Evolutionary conservation across 2,113 vertebrate species (phyloP), one percentile per base, ranked within the genome.

Genomic region (Silurus glanis): DNA sequence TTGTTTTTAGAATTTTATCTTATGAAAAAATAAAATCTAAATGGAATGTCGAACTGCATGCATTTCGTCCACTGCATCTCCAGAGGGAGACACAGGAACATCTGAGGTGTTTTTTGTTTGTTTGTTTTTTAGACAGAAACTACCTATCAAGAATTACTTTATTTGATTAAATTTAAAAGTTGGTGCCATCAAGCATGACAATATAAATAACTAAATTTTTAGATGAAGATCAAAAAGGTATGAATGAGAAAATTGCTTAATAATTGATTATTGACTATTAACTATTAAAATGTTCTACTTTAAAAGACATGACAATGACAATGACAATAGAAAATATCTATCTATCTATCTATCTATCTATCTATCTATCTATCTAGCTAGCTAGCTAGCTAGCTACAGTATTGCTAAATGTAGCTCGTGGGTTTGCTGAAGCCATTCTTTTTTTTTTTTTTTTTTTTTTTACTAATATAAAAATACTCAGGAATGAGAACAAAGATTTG

Each of bases 51-150:
- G 21, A 80, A 12, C 9, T 53, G 25, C 21, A 79, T 74, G 55
- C 8, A 79, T 47, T 64, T 56, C n/a, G 59, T 62, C 37, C 64
- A 10, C 56, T 84, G 76, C 59, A 92, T 90, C 91, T 87, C 84
- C n/a, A 92, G 90, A 89, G 67, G 90, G 90, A 80, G 84, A 69
- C 86, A 82, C 72, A 88, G 14, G 49, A 64, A 87, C 74, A 71
- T 86, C 85, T 75, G 56, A 86, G 78, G 51, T 37, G 6, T 51
- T 53, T 78, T 85, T 19, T 37, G 37, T 37, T 37, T 37, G 28
- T 37, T 37, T 37, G 37, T 37, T 37, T 37, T 37, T 37, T 2
- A 37, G 37, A 37, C 37, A 37, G 37, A 37, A 37, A 37, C 51
- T 80, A 1, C 62, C 5, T 4, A 67, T 83, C 16, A 37, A 9